These are phyloP conservation scores for Pelmatolapia mariae DNA, from an alignment of 2,113 vertebrate species.

Conservation along the genomic window DNA sequence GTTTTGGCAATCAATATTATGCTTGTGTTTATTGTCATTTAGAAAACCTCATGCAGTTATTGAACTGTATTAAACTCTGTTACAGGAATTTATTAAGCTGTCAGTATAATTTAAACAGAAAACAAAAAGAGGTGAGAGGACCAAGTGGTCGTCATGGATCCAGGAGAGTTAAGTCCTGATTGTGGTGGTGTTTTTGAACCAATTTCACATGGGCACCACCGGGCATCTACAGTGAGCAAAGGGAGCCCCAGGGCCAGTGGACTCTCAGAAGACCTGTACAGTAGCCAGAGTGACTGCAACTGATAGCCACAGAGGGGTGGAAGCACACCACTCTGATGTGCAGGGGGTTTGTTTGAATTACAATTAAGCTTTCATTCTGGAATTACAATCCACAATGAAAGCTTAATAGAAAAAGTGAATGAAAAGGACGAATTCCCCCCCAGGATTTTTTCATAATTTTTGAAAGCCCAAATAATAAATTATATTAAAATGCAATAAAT, in stretches of 20 bases:
- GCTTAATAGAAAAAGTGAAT: background rate
- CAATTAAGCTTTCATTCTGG: background rate
- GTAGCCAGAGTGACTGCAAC: background rate
- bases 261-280: background rate
- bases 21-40: background rate
- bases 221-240: background rate
- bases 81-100: background rate
- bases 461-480: background rate
- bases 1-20: background rate
- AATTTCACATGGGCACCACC: background rate
- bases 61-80: background rate
- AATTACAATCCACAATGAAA: background rate
- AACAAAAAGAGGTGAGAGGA: background rate
- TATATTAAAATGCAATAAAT: background rate
- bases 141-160: background rate
- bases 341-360: background rate
- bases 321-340: background rate
- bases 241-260: background rate
- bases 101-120: background rate
- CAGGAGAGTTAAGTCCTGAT: background rate
- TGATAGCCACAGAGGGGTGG: background rate
- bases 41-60: background rate
- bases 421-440: background rate
- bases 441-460: background rate
- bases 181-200: background rate